Conservation (phyloP, 2,888 invertebrate genomes). For the Ophonus ardosiacus region DNA sequence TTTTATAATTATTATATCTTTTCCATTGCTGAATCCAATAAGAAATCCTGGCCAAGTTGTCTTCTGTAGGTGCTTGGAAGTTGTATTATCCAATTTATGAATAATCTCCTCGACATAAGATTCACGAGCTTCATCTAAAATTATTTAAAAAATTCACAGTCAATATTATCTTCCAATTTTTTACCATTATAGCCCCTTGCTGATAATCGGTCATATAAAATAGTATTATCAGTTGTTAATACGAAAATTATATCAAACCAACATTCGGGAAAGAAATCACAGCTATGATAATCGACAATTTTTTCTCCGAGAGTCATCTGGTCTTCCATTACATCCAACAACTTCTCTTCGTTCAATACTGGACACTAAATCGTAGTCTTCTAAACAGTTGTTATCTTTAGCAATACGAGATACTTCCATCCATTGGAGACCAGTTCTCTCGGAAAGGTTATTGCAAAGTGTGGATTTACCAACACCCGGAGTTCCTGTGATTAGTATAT, state of each 20-base stretch:
- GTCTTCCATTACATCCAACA: slow-evolving; percentile 92
- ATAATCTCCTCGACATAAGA: slow-evolving; percentile 91
- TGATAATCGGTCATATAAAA: slow-evolving; percentile 90
- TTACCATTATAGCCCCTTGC: slow-evolving; percentile 91
- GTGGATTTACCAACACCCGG: slow-evolving; percentile 98
- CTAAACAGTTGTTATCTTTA: slow-evolving; percentile 88
- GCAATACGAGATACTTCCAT: slow-evolving; percentile 93
- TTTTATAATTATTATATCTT: neutral
- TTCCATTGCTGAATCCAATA: slow-evolving; percentile 89
- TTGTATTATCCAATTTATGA: slow-evolving; percentile 87
- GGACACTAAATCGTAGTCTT: slow-evolving; percentile 94
- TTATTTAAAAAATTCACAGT: slow-evolving; percentile 98
- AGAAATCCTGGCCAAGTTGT: slow-evolving; percentile 86
- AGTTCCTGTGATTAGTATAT: slow-evolving; percentile 83
- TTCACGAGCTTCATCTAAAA: slow-evolving; percentile 93
- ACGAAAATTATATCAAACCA: slow-evolving; percentile 99
- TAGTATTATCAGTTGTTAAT: slow-evolving; percentile 90
- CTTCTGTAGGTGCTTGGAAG: slow-evolving; percentile 86
- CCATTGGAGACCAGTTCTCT: slow-evolving; percentile 85
- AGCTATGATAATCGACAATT: slow-evolving; percentile 97
- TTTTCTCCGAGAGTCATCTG: slow-evolving; percentile 91
- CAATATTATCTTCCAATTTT: slow-evolving; percentile 95
- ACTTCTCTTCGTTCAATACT: slow-evolving; percentile 95
- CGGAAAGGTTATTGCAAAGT: slow-evolving; percentile 84
- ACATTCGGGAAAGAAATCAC: slow-evolving; percentile 97